phyloP scores from a whole-genome alignment of 2,888 invertebrate species.

The Cryptus armator region DNA sequence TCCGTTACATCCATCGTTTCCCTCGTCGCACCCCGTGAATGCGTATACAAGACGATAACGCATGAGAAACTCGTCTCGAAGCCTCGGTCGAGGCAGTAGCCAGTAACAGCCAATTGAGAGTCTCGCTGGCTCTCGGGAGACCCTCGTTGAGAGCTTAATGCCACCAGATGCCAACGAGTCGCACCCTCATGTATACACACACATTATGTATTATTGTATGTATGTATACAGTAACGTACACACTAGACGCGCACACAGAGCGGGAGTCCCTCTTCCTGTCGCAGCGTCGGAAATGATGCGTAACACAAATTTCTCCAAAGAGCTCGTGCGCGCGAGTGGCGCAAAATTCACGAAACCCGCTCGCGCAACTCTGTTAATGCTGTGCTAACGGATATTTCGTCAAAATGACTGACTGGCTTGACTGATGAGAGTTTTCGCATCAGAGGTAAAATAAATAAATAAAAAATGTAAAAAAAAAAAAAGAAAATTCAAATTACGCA shows the following conservation, averaged over 20 bases:
- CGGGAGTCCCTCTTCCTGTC: conserved; percentile 1
- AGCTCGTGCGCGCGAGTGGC: conserved; percentile 4
- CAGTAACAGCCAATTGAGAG: conserved; percentile 46
- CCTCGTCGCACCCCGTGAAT: conserved; percentile 17
- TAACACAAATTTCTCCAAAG: conserved; percentile 59
- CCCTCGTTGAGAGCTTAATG: conserved; percentile 2
- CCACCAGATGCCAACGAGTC: conserved; percentile 9
- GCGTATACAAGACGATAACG: conserved; percentile 22
- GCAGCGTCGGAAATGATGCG: conserved; percentile 62
- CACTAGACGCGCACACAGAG: not conserved
- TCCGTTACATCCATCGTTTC: not conserved
- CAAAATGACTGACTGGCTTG: conserved; percentile 62
- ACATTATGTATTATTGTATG: not conserved
- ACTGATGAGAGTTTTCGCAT: conserved; percentile 56
- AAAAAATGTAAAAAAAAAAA: conserved; percentile 14
- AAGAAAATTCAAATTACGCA: not conserved
- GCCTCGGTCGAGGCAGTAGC: conserved; percentile 3
- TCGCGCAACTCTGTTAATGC: conserved; percentile 22
- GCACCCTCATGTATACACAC: not conserved
- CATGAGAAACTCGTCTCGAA: conserved; percentile 18
- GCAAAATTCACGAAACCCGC: conserved; percentile 22
- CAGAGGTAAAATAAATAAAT: conserved; percentile 39
- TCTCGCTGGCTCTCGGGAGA: conserved; percentile 8
- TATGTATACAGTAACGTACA: not conserved
- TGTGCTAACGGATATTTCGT: conserved; percentile 50